A percentile compares a stretch with the other conserved stretches of the same genome.
Conservation (phyloP, 1,140 invertebrate species). For the Melitaea cinxia region DNA sequence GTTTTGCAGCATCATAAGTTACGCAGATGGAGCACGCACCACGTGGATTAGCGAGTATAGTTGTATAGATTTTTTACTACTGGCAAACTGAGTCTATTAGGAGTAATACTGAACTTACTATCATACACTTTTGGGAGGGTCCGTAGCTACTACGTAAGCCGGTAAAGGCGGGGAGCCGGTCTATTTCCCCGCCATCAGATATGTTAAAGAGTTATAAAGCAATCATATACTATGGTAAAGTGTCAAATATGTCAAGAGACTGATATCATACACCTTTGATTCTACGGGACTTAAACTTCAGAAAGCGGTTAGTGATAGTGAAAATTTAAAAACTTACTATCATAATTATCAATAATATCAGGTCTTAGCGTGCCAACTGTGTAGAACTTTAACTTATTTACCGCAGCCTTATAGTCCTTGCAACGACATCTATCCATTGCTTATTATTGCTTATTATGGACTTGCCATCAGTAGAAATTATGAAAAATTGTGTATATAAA, state of each 20-base stretch:
- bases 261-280: neutral
- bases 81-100: too few species aligned
- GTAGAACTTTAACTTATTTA: slow-evolving; percentile 62
- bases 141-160: slow-evolving; percentile 71
- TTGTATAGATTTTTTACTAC: too few species aligned
- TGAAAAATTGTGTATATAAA: too few species aligned
- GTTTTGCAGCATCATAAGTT: too few species aligned
- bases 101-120: too few species aligned
- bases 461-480: too few species aligned
- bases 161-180: slow-evolving; percentile 65
- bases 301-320: neutral
- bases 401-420: slow-evolving; percentile 55
- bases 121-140: slow-evolving; percentile 51
- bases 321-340: slow-evolving; percentile 46
- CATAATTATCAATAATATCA: slow-evolving; percentile 63
- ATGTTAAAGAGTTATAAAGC: slow-evolving; percentile 57
- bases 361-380: slow-evolving; percentile 60
- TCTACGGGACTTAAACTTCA: too few species aligned
- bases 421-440: slow-evolving; percentile 75
- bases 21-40: too few species aligned
- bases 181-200: slow-evolving; percentile 64
- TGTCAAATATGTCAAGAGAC: slow-evolving; percentile 62
- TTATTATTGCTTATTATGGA: too few species aligned
- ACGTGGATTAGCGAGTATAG: too few species aligned
- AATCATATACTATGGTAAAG: slow-evolving; percentile 62